phyloP scores from a whole-genome alignment of 2,888 invertebrate species.

The Scaeva pyrastri region DNA sequence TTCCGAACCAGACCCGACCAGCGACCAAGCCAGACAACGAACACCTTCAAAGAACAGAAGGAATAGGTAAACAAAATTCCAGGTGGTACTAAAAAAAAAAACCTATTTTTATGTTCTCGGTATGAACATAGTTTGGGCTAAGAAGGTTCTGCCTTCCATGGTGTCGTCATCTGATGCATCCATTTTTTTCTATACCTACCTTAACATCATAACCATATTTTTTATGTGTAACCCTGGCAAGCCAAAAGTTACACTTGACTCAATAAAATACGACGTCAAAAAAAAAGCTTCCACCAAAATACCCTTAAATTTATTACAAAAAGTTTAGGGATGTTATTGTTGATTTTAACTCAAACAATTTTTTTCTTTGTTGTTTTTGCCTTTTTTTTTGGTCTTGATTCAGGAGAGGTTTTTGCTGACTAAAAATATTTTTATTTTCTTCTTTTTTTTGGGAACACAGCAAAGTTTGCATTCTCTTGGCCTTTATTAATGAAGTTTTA shows the following conservation, averaged over 20 bases:
- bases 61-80: not conserved
- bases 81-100: not conserved
- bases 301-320: constrained; percentile 65
- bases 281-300: constrained; percentile 6
- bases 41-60: not conserved
- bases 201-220: not conserved
- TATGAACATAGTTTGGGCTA: constrained; percentile 51
- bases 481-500: constrained; percentile 72
- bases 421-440: constrained; percentile 42
- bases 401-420: constrained; percentile 10
- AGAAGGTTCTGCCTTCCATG: constrained; percentile 28
- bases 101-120: constrained; percentile 2
- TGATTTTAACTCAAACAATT: constrained; percentile 48
- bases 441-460: not conserved
- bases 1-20: constrained; percentile 14
- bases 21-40: constrained; percentile 4
- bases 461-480: constrained; percentile 63
- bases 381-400: not conserved
- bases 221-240: not conserved
- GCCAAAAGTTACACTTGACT: constrained; percentile 31
- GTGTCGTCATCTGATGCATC: constrained; percentile 47
- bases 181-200: constrained; percentile 11
- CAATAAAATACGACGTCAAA: constrained; percentile 54
- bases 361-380: constrained; percentile 23
- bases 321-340: constrained; percentile 63